Base-by-base conservation (phyloP, 1,140 invertebrate genomes). In the Drosophila ercepeae region DNA sequence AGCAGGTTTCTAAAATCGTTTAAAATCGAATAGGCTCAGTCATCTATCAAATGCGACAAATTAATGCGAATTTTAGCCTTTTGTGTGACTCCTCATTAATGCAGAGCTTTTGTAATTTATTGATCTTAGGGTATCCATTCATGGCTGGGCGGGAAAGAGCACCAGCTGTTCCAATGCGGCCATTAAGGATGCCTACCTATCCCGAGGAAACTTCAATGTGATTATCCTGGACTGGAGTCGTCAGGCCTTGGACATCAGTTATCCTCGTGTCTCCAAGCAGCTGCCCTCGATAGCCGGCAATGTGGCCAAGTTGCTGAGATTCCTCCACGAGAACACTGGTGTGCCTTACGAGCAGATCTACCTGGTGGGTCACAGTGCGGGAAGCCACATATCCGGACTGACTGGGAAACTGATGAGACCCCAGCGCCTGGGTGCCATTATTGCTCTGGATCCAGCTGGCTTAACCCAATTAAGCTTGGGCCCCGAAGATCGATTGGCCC, bases 151-250 rank as follows among this genome's bases (percentile, higher is more conserved):
- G 4, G 89, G 86, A 18, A 70, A 52, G 5, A 75, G 83, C 39
- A 64, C 25, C 0, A 53, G 50, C 14, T 91, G 89, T 48, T 91
- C 81, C 19, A 91, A 91, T 75, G 89, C 89, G 1, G 86, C 83
- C 14, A 55, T 91, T 3, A 91, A 91, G 48, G 89, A 91, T 81
- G 90, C 88, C 19, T 91, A 91, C 51, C 34, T 91, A 29, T 58
- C 71, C 5, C 74, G 68, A 0, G 90, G 83, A n/a, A 90, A 94
- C 59, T 91, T 91, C 27, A 94, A 95, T 69, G 91, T 94, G 0
- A 93, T 94, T 29, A 89, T 93, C 3, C 84, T 94, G 5, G 93
- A 94, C 73, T 95, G 94, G 94, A 91, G 91, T 50, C 59, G 71
- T 4, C 78, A 92, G 21, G 52, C 89, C 0, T 9, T 79, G 18